Percentiles rank a stretch among this genome's conserved stretches.
Conservation (phyloP, 2,888 invertebrate species). For the Clunio marinus region DNA sequence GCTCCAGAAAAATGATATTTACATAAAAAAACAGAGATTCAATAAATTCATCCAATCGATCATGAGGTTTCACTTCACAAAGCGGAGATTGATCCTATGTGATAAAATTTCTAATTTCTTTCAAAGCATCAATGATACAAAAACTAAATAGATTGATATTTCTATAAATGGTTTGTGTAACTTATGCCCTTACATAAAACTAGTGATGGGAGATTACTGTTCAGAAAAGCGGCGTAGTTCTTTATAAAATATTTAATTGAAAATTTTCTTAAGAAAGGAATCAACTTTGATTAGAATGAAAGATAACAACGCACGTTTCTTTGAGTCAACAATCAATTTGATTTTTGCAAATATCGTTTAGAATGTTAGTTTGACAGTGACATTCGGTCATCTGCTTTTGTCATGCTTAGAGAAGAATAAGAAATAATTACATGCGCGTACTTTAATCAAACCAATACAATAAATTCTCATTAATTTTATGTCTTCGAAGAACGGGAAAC, state of each 20-base stretch:
- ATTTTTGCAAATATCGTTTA: too few relatives aligned
- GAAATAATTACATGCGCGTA: background rate
- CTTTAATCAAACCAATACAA: too few relatives aligned
- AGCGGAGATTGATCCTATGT: slow-evolving; percentile 27
- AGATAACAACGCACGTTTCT: too few relatives aligned
- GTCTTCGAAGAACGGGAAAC: background rate
- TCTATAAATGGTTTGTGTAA: background rate
- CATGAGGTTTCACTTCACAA: background rate
- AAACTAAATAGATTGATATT: slow-evolving; percentile 1
- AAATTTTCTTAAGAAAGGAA: too few relatives aligned
- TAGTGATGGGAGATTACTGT: too few relatives aligned
- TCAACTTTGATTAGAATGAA: too few relatives aligned
- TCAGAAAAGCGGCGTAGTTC: background rate
- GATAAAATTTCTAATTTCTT: slow-evolving; percentile 34
- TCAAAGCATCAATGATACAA: background rate
- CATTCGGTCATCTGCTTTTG: too few relatives aligned
- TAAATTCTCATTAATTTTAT: slow-evolving; percentile 5
- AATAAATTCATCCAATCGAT: background rate
- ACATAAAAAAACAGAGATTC: background rate
- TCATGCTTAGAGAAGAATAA: too few relatives aligned
- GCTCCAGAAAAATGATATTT: background rate
- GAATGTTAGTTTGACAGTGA: too few relatives aligned
- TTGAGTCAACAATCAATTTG: too few relatives aligned
- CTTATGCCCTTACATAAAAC: background rate
- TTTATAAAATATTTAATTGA: slow-evolving; percentile 8